Base-by-base conservation (phyloP, 37 sponge, comb jelly and placozoan genomes). In the Theonella swinhoei region DNA sequence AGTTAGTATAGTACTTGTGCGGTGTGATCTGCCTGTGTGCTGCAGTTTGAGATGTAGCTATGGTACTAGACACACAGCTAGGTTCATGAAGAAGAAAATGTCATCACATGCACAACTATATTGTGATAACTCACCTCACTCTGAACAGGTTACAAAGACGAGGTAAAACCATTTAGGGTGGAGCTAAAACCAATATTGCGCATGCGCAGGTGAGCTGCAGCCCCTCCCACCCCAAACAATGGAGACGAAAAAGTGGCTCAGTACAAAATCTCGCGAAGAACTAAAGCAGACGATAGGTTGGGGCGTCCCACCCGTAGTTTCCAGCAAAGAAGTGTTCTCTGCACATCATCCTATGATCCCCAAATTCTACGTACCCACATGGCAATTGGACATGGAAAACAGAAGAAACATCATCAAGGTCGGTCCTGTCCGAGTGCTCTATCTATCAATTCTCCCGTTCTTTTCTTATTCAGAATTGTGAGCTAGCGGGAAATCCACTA, bases 311-410 rank as follows among this genome's bases (percentile, higher is more conserved):
- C 64, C 74, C 5, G 31, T 34, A 20, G 43, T 75, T 11, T 9
- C 77, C 30, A 72, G 22, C 33, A 62, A 47, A 4, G 66, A 64
- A 1, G 42, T 30, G 39, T 91, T 90, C 47, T 94, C 95, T 1
- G 60, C 77, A 26, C 33, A 75, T 58, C 91, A 94, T 78, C 95
- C 95, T 0, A 61, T 94, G 86, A 88, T 94, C 33, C 95, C 95
- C 0, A 73, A 64, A 43, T 36, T 85, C 23, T 94, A 94, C 73
- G 88, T 94, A 1, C 95, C 95, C 9, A 72, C 72, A 3, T 94
- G 95, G 95, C 95, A 94, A 64, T 34, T 71, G 69, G 95, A 94
- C 79, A 94, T 94, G 95, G 64, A 85, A 62, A 94, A 94, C 80
- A 87, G 91, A 60, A 28, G 42, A 17, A 24, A 70, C 25, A 94